A percentile compares a stretch with the other conserved stretches of the same genome.
These are phyloP conservation scores for Diadromus collaris DNA, from an alignment of 2,888 invertebrate species.

Conservation along the genomic window DNA sequence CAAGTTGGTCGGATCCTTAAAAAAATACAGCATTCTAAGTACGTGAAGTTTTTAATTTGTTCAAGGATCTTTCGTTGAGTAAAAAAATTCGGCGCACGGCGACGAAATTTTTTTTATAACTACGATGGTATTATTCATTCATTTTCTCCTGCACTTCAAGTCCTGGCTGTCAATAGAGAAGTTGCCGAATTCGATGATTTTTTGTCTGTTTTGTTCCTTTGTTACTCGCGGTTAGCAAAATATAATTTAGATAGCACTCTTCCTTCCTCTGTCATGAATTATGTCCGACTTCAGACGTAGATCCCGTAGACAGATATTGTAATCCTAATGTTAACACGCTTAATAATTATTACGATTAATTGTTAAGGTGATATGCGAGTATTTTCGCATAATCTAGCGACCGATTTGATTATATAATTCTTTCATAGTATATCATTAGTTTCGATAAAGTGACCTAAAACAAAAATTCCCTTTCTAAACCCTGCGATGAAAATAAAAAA, in stretches of 20 bases:
- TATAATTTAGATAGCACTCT: slow-evolving; percentile 66
- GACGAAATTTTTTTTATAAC: slow-evolving; percentile 13
- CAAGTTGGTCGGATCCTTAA: slow-evolving; percentile 67
- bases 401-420: slow-evolving; percentile 55
- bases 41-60: slow-evolving; percentile 43
- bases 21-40: slow-evolving; percentile 70
- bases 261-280: slow-evolving; percentile 42
- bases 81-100: slow-evolving; percentile 47
- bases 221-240: slow-evolving; percentile 67
- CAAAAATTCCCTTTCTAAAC: slow-evolving; percentile 9
- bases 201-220: background rate
- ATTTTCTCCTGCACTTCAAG: slow-evolving; percentile 2
- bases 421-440: slow-evolving; percentile 23
- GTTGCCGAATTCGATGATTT: slow-evolving; percentile 31
- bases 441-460: slow-evolving; percentile 8
- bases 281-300: slow-evolving; percentile 51
- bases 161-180: slow-evolving; percentile 16
- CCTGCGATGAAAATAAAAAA: slow-evolving; percentile 22
- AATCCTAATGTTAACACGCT: slow-evolving; percentile 24
- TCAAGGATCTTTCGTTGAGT: slow-evolving; percentile 1
- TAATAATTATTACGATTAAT: slow-evolving; percentile 49
- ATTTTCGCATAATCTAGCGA: slow-evolving; percentile 55
- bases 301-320: slow-evolving; percentile 27
- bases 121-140: slow-evolving; percentile 3
- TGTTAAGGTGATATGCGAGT: slow-evolving; percentile 51